Evolutionary conservation across 2,888 invertebrate species (phyloP).

Genomic region (Galeruca laticollis): DNA sequence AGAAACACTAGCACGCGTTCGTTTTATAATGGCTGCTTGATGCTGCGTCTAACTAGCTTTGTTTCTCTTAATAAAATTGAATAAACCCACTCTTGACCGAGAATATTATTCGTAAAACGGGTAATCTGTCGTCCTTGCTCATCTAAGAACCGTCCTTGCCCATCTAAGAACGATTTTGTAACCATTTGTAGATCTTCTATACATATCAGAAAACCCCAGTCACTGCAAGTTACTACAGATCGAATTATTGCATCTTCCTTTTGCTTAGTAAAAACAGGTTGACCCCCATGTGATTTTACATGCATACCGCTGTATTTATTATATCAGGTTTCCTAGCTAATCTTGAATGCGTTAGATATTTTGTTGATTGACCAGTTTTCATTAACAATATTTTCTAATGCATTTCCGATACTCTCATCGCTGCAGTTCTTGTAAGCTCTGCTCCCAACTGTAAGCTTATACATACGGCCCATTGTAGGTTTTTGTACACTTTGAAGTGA

Average conservation of each 20-base stretch:
- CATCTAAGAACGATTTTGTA: too few species aligned
- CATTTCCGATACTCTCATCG: too few species aligned
- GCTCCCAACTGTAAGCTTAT: too few species aligned
- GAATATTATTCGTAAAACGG: slow-evolving; percentile 41
- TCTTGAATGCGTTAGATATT: too few species aligned
- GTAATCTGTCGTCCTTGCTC: slow-evolving; percentile 37
- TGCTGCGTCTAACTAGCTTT: slow-evolving; percentile 35
- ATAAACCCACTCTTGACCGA: slow-evolving; percentile 41
- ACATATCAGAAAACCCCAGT: slow-evolving; percentile 43
- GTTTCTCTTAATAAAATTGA: slow-evolving; percentile 39
- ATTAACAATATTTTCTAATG: too few species aligned
- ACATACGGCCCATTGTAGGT: too few species aligned
- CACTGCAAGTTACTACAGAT: slow-evolving; percentile 41
- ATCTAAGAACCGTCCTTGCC: slow-evolving; percentile 43
- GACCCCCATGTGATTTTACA: background rate
- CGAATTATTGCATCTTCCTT: slow-evolving; percentile 26
- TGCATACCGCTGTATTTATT: too few species aligned
- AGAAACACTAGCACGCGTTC: slow-evolving; percentile 39
- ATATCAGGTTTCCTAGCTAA: too few species aligned
- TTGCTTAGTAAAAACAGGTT: slow-evolving; percentile 14
- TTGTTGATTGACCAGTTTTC: too few species aligned
- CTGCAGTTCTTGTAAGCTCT: too few species aligned
- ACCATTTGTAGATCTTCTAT: slow-evolving; percentile 44
- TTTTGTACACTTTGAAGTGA: too few species aligned
- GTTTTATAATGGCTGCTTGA: too few species aligned